A percentile compares a stretch with the other conserved stretches of the same genome.
phyloP scores from a whole-genome alignment of 2,113 vertebrate species.

The Aramus guarauna region DNA sequence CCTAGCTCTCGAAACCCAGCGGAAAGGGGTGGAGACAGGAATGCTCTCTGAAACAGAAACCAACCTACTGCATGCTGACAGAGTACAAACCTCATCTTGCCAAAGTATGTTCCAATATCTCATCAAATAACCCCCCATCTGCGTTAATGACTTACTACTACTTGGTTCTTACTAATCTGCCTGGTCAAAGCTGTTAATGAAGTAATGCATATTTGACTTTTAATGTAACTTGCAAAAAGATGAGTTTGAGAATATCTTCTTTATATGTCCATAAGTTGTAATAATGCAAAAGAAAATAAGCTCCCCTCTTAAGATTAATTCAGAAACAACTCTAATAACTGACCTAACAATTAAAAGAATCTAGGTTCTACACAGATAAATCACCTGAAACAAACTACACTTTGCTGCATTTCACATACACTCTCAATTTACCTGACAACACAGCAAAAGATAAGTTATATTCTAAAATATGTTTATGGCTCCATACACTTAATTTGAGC shows the following conservation, averaged over 20 bases:
- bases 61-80: not conserved
- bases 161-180: not conserved
- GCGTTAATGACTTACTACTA: not conserved
- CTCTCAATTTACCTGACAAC: not conserved
- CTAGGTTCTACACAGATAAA: not conserved
- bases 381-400: not conserved
- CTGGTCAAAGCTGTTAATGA: not conserved
- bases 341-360: not conserved
- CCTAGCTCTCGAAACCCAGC: not conserved
- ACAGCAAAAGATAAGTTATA: not conserved
- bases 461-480: not conserved
- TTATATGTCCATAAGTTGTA: not conserved
- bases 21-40: not conserved
- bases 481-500: not conserved
- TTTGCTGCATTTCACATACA: not conserved
- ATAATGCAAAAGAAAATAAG: not conserved
- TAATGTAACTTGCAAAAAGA: not conserved
- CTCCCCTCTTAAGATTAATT: not conserved
- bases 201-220: not conserved
- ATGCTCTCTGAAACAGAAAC: not conserved
- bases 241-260: not conserved
- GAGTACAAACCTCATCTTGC: not conserved
- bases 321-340: not conserved
- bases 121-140: not conserved
- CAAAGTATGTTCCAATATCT: not conserved